A percentile compares a stretch with the other conserved stretches of the same genome.
Conservation (phyloP, 2,888 invertebrate species). For the Acheta domesticus region DNA sequence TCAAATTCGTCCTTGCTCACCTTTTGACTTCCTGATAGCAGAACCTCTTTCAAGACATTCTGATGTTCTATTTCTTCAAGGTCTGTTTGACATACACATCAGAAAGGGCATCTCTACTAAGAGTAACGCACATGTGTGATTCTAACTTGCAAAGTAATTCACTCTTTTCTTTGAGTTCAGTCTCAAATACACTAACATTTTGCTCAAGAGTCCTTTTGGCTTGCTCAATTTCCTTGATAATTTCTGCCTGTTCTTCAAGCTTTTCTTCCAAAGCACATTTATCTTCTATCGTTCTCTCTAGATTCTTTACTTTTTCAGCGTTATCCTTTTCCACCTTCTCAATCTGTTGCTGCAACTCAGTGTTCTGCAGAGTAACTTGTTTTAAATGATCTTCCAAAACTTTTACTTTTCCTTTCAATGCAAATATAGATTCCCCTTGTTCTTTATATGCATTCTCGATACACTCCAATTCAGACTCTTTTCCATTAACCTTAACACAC, state of each 20-base stretch:
- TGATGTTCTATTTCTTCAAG: neutral
- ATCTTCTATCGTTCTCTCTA: slow-evolving; percentile 39
- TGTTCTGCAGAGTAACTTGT: neutral
- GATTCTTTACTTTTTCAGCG: slow-evolving; percentile 32
- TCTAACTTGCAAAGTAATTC: neutral
- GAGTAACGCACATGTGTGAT: neutral
- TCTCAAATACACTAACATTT: neutral
- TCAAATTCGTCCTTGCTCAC: neutral
- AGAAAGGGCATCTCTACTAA: neutral
- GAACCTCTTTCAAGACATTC: neutral
- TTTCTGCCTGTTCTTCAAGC: slow-evolving; percentile 36
- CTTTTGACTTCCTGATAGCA: neutral
- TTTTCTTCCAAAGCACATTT: too few species aligned
- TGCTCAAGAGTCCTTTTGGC: slow-evolving; percentile 28
- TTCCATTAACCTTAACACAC: neutral
- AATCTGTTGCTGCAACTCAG: neutral
- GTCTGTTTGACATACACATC: neutral
- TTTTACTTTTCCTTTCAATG: too few species aligned
- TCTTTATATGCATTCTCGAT: too few species aligned
- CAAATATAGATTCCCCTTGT: neutral
- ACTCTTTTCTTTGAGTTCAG: neutral
- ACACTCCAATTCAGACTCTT: neutral
- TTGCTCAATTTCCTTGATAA: slow-evolving; percentile 33
- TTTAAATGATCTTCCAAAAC: neutral
- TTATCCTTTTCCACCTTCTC: neutral